A percentile compares a stretch with the other conserved stretches of the same genome.
Evolutionary conservation across 2,888 invertebrate genomes (phyloP).

Genomic region (Oscheius myriophilus): DNA sequence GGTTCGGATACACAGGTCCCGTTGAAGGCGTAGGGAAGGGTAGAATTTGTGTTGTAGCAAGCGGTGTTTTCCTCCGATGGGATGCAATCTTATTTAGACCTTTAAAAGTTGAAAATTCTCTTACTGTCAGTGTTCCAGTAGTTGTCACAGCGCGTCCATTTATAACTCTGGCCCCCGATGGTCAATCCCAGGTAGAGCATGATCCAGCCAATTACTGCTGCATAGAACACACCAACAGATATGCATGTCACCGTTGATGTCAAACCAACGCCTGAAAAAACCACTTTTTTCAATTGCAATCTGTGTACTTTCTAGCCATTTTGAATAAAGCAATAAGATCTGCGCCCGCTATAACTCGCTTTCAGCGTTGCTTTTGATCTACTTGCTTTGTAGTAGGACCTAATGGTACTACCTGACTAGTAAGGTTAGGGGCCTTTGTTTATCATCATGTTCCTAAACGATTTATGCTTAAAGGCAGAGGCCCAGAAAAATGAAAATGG

Average conservation of each 20-base stretch:
- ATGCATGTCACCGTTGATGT: constrained; percentile 88
- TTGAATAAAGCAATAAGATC: no score
- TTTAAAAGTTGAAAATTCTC: neutral
- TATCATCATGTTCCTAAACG: no score
- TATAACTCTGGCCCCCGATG: constrained; percentile 27
- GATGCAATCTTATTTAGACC: neutral
- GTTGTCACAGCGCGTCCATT: constrained; percentile 37
- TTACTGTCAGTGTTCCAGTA: constrained; percentile 34
- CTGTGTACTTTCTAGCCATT: no score
- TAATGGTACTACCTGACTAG: no score
- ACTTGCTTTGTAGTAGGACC: no score
- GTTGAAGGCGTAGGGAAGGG: constrained; percentile 30
- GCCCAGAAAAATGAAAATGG: no score
- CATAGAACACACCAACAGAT: constrained; percentile 69
- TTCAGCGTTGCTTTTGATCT: no score
- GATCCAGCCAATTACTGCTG: constrained; percentile 61
- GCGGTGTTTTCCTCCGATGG: neutral
- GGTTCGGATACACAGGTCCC: neutral
- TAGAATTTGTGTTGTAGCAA: neutral
- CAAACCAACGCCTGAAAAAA: constrained; percentile 1
- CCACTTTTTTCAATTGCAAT: no score
- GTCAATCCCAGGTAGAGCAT: constrained; percentile 48
- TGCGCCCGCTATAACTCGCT: no score
- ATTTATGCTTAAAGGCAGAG: no score
- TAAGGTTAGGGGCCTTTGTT: no score